phyloP scores from a whole-genome alignment of 2,797 vertebrate species.

The Pelodytes ibericus region DNA sequence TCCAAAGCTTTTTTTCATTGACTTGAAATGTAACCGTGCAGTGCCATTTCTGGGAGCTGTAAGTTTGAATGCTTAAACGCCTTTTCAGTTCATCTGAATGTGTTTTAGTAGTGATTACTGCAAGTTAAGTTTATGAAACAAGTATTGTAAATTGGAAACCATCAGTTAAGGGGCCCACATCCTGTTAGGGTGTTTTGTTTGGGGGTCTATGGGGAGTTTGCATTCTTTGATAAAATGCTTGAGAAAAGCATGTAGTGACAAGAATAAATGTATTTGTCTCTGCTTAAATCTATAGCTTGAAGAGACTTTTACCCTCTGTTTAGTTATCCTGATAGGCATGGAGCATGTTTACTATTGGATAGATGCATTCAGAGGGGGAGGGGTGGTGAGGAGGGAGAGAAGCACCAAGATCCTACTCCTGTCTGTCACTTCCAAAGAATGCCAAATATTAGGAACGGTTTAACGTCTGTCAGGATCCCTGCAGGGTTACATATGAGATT shows the following conservation, averaged over 20 bases:
- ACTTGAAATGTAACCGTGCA: no score
- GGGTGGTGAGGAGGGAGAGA: conserved; percentile 33
- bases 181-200: neutral
- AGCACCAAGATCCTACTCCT: conserved; percentile 20
- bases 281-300: neutral
- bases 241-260: neutral
- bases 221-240: neutral
- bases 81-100: no score
- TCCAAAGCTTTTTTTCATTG: no score
- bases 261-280: neutral
- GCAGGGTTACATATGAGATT: conserved; percentile 57
- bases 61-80: no score
- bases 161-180: neutral
- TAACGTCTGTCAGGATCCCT: conserved; percentile 58
- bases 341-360: conserved; percentile 18
- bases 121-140: neutral
- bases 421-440: conserved; percentile 73
- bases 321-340: conserved; percentile 5
- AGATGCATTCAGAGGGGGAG: no score
- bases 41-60: no score
- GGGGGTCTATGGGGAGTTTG: neutral
- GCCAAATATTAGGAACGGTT: conserved; percentile 67
- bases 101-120: neutral
- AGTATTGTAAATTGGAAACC: neutral
- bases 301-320: neutral